Evolutionary conservation across 2,113 vertebrate species (phyloP).

Genomic region (Taxidea taxus): DNA sequence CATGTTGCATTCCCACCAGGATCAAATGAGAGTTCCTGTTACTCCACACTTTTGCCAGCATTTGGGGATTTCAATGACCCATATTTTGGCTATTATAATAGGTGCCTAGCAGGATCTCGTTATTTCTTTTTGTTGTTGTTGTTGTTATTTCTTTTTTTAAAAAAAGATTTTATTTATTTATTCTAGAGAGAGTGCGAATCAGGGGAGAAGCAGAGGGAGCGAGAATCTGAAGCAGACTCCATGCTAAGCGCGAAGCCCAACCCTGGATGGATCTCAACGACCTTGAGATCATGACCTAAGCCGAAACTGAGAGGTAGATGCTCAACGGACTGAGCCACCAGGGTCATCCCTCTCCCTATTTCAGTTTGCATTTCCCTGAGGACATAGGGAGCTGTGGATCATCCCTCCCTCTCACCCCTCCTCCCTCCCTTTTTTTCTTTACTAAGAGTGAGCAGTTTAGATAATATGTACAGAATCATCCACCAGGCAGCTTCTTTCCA

Average conservation of each 20-base stretch:
- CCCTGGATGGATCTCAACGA: rapidly evolving
- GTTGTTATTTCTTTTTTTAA: too few species aligned
- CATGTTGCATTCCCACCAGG: neutral
- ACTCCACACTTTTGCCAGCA: neutral
- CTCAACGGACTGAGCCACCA: neutral
- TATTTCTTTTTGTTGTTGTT: too few species aligned
- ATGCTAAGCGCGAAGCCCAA: neutral
- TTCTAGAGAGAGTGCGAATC: neutral
- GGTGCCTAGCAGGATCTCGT: neutral
- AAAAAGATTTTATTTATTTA: neutral
- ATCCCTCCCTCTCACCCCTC: neutral
- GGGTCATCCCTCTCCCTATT: neutral
- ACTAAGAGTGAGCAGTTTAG: neutral
- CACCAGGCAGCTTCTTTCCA: neutral
- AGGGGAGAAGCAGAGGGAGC: neutral
- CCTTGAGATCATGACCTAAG: neutral
- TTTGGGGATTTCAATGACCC: neutral
- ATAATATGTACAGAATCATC: neutral
- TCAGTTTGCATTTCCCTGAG: neutral
- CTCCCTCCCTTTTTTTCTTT: neutral
- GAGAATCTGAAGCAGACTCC: neutral
- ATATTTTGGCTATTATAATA: neutral
- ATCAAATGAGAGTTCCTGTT: neutral
- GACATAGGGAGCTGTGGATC: neutral
- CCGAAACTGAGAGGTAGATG: neutral